Conservation (phyloP, 2,113 vertebrate species). For the Athene cunicularia region DNA sequence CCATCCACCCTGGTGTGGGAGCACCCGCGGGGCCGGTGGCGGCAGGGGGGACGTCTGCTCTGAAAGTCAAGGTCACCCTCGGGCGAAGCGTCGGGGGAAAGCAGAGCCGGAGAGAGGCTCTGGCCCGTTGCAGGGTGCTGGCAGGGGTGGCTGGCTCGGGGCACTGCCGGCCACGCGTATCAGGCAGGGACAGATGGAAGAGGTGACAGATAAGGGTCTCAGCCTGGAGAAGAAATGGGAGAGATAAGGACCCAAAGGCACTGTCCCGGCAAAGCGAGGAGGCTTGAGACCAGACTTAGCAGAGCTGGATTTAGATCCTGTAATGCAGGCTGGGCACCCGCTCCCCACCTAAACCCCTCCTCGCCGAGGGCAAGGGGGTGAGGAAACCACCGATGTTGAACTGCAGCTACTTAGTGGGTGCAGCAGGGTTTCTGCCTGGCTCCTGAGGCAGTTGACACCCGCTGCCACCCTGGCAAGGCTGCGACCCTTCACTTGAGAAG, state of each 20-base stretch:
- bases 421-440: not conserved
- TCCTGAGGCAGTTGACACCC: not conserved
- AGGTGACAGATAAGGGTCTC: conserved; percentile 52
- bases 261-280: not conserved
- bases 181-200: conserved; percentile 38
- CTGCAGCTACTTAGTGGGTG: not conserved
- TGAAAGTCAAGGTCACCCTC: not conserved
- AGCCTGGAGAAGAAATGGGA: not conserved
- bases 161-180: not conserved
- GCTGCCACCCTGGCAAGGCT: not conserved
- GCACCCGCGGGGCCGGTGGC: not conserved
- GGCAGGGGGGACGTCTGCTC: not conserved
- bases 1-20: not conserved
- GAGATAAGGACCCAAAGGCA: not conserved
- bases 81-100: fast-evolving
- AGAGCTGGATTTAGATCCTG: not conserved
- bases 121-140: fast-evolving
- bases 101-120: not conserved
- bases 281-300: not conserved
- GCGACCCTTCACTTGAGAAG: fast-evolving
- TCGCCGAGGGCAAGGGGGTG: fast-evolving
- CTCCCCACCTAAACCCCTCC: not conserved
- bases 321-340: fast-evolving
- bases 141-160: not conserved
- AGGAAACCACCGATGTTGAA: not conserved